Evolutionary conservation across 2,888 invertebrate species (phyloP).

Genomic region (Lamproptera curius): DNA sequence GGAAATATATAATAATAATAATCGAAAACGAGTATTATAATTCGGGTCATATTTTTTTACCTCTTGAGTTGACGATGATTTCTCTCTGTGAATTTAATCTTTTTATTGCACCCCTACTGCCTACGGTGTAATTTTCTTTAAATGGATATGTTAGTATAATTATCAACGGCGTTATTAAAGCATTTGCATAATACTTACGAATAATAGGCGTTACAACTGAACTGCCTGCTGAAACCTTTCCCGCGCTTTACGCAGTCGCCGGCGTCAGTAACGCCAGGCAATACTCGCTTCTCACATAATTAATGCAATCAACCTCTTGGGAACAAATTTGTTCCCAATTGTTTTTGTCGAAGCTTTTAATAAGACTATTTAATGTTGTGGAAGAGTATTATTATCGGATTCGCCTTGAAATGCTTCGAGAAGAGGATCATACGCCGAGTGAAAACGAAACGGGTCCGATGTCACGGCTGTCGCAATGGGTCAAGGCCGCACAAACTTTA

Average conservation of each 20-base stretch:
- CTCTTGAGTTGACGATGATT: not conserved
- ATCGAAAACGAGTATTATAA: not conserved
- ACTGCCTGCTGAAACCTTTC: slow-evolving; percentile 5
- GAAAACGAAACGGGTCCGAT: slow-evolving; percentile 54
- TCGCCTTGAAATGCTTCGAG: slow-evolving; percentile 33
- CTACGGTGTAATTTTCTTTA: not conserved
- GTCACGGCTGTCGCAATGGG: slow-evolving; percentile 49
- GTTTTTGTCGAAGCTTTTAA: slow-evolving; percentile 17
- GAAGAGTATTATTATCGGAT: slow-evolving; percentile 22
- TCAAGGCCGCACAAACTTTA: slow-evolving; percentile 31
- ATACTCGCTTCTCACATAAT: slow-evolving; percentile 18
- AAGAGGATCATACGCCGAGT: slow-evolving; percentile 34
- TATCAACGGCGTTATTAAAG: too few relatives aligned
- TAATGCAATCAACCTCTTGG: slow-evolving; percentile 15
- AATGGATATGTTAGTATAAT: not conserved
- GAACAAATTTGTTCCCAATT: slow-evolving; percentile 23
- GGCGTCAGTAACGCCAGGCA: not conserved
- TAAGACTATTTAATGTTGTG: slow-evolving; percentile 2
- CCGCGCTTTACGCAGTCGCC: not conserved
- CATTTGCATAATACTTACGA: too few relatives aligned
- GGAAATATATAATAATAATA: too few relatives aligned
- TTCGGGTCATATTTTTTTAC: not conserved
- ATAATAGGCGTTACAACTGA: slow-evolving; percentile 1
- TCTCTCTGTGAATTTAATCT: not conserved
- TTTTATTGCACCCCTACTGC: not conserved